Conservation (phyloP, 2,113 vertebrate species). For the Ia io region DNA sequence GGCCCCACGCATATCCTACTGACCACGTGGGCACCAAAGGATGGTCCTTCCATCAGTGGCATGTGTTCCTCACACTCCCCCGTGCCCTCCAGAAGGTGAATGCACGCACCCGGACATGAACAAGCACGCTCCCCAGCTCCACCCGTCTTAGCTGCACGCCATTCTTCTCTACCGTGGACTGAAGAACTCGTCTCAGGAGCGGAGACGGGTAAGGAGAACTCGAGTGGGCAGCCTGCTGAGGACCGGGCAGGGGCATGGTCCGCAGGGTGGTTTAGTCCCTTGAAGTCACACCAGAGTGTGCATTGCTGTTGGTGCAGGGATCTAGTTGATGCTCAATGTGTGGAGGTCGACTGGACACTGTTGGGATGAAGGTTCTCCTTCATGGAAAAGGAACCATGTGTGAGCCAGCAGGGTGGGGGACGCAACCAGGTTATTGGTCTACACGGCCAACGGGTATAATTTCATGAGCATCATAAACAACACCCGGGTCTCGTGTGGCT, state of each 20-base stretch:
- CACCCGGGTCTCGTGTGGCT: background rate
- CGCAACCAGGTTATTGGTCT: background rate
- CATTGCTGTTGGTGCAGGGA: background rate
- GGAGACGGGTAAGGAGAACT: background rate
- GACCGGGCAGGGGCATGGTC: background rate
- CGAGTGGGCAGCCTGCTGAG: background rate
- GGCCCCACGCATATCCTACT: background rate
- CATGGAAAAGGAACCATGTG: background rate
- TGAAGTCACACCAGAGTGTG: background rate
- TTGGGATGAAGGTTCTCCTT: background rate
- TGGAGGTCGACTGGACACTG: background rate
- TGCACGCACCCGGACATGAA: no score
- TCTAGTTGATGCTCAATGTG: background rate
- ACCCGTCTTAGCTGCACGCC: rapidly evolving
- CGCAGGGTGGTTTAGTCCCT: background rate
- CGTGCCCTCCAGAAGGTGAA: background rate
- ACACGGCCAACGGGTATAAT: background rate
- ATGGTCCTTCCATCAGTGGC: background rate
- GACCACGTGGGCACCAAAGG: background rate
- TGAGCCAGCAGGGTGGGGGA: background rate
- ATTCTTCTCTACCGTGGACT: background rate
- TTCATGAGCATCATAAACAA: background rate
- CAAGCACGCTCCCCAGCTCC: background rate
- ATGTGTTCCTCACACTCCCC: background rate
- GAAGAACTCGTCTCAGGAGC: background rate